Conservation (phyloP, 2,888 invertebrate species). For the Eupithecia inturbata region DNA sequence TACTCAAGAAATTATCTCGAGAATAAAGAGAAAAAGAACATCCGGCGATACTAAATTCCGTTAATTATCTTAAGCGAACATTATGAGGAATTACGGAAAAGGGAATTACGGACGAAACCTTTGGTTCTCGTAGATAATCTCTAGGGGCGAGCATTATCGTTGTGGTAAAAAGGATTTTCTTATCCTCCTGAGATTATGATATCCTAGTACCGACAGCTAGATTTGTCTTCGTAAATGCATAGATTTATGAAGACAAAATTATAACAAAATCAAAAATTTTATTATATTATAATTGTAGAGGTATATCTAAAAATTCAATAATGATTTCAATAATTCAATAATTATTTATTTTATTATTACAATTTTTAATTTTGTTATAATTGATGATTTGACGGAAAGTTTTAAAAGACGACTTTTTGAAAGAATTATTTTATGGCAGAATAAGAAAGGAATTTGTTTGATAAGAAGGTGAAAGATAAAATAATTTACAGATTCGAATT, state of each 20-base stretch:
- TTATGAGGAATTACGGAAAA: conserved; percentile 23
- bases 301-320: too few species aligned
- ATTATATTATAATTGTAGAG: too few species aligned
- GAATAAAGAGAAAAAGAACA: background rate
- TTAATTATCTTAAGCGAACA: conserved; percentile 27
- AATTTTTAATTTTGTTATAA: too few species aligned
- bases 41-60: conserved; percentile 13
- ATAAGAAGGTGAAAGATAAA: background rate
- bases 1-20: background rate
- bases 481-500: background rate
- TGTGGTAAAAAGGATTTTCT: conserved; percentile 15
- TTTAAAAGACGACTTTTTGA: too few species aligned
- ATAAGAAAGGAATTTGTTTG: background rate
- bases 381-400: too few species aligned
- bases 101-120: background rate
- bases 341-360: too few species aligned
- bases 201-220: background rate
- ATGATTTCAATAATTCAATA: too few species aligned
- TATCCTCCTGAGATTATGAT: background rate
- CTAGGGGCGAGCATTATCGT: conserved; percentile 18
- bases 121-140: conserved; percentile 2
- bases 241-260: too few species aligned
- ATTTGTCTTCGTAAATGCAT: background rate
- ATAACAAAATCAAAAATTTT: too few species aligned
- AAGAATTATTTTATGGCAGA: too few species aligned